Percentiles rank a stretch among this genome's conserved stretches.
Evolutionary conservation across 2,888 invertebrate species (phyloP).

Genomic region (Megamerina dolium): DNA sequence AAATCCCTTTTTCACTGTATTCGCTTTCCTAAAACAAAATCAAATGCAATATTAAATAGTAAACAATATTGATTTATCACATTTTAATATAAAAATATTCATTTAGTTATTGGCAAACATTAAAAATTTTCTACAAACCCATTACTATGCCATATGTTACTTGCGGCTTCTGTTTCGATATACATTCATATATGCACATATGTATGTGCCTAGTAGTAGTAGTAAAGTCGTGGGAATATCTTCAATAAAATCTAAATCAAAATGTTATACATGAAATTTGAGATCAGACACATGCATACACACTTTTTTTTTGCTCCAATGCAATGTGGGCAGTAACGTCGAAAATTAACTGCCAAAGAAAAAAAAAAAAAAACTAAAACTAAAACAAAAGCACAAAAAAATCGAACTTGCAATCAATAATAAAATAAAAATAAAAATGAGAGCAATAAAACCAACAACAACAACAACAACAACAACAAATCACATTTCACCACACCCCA

Average conservation of each 20-base stretch:
- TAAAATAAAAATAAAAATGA: background rate
- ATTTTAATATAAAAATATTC: too few relatives aligned
- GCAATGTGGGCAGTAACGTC: slow-evolving; percentile 38
- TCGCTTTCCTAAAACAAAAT: too few relatives aligned
- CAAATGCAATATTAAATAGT: too few relatives aligned
- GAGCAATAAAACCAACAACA: slow-evolving; percentile 7
- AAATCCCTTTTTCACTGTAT: too few relatives aligned
- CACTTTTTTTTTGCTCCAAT: too few relatives aligned
- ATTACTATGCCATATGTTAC: too few relatives aligned
- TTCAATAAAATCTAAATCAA: slow-evolving; percentile 3
- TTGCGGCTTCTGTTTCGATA: too few relatives aligned
- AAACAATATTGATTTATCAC: too few relatives aligned
- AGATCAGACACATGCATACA: slow-evolving; percentile 2
- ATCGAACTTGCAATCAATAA: slow-evolving; percentile 7
- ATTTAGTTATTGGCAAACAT: too few relatives aligned
- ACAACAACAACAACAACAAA: background rate
- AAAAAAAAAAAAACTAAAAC: background rate
- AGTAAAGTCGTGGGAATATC: slow-evolving; percentile 13
- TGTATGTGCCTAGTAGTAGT: too few relatives aligned
- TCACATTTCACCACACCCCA: background rate
- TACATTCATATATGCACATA: too few relatives aligned
- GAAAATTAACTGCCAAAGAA: slow-evolving; percentile 23
- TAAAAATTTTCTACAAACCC: too few relatives aligned
- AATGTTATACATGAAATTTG: background rate
- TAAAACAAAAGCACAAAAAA: background rate